Conservation (phyloP, 1,140 invertebrate genomes). For the Teleogryllus occipitalis region DNA sequence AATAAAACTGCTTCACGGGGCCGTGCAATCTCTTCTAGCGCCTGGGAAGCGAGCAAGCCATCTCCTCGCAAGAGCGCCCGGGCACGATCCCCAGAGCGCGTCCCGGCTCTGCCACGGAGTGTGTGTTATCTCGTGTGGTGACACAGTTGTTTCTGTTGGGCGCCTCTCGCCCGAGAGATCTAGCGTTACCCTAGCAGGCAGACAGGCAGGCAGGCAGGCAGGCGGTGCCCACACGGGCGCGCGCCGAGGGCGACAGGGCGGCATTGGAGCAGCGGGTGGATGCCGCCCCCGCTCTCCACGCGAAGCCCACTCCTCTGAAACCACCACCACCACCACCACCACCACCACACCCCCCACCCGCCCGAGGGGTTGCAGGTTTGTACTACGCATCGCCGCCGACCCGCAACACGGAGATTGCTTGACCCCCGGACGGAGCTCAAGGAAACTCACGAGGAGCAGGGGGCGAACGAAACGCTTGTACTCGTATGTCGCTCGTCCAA, state of each 20-base stretch:
- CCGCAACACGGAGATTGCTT: background rate
- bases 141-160: background rate
- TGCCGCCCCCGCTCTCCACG: no score
- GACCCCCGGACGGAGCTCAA: background rate
- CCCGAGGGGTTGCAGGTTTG: background rate
- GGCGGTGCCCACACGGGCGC: no score
- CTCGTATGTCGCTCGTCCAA: no score
- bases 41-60: no score
- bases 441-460: no score
- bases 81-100: background rate
- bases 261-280: no score
- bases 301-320: background rate
- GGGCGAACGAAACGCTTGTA: no score
- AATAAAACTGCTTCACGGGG: no score
- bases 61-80: no score
- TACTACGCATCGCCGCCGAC: background rate
- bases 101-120: background rate
- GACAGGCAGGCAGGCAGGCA: background rate
- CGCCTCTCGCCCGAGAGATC: background rate
- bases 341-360: no score
- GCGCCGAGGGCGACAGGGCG: no score
- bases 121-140: background rate
- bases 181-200: conserved; percentile 2
- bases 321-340: background rate
- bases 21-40: background rate